phyloP scores from a whole-genome alignment of 2,113 vertebrate species.

The Anser brachyrhynchus region DNA sequence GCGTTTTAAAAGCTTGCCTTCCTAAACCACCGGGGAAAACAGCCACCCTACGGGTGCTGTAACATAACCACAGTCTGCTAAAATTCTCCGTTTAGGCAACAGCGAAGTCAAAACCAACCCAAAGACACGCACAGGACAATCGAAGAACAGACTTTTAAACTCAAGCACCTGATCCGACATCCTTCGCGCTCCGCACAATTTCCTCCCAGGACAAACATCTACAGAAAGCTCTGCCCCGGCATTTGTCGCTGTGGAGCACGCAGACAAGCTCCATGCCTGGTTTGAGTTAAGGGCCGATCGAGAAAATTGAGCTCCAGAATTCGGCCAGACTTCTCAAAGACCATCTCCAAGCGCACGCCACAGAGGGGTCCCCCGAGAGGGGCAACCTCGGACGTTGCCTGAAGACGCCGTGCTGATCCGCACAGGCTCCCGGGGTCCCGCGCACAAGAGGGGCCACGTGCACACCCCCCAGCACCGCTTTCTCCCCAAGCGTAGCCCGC shows the following conservation, averaged over 20 bases:
- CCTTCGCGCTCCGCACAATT: background rate
- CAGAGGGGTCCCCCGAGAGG: background rate
- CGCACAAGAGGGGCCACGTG: background rate
- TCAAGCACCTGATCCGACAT: background rate
- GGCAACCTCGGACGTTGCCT: background rate
- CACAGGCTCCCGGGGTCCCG: background rate
- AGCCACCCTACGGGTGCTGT: background rate
- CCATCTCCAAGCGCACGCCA: too few relatives aligned
- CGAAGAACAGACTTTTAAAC: background rate
- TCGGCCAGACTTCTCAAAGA: background rate
- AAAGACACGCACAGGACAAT: fast-evolving
- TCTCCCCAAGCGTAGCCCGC: background rate
- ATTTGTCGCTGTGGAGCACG: fast-evolving
- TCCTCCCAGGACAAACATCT: background rate
- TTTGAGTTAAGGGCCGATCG: fast-evolving
- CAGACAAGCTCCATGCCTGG: background rate
- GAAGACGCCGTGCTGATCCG: background rate
- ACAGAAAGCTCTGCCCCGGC: background rate
- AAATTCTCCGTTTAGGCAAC: background rate
- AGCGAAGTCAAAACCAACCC: background rate
- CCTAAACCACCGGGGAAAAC: background rate
- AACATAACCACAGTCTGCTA: background rate
- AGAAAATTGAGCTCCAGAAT: background rate
- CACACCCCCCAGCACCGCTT: background rate
- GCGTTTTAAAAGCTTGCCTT: background rate